A percentile compares a stretch with the other conserved stretches of the same genome.
These are phyloP conservation scores for Psittacara wagleri DNA, from an alignment of 2,113 vertebrate species.

Conservation along the genomic window DNA sequence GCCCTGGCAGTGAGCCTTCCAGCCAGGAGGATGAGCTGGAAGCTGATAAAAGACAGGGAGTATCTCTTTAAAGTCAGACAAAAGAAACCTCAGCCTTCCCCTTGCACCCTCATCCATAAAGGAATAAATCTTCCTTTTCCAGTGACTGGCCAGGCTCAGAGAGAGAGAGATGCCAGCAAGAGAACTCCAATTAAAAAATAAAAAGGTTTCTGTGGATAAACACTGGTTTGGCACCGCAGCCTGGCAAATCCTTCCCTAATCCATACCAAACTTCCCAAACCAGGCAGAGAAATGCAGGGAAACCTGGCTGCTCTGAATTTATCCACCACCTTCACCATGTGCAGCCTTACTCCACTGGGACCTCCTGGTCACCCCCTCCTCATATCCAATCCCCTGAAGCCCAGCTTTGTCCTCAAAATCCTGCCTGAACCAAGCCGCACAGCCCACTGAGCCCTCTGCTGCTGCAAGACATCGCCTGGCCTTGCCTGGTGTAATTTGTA, in stretches of 20 bases:
- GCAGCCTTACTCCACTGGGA: not conserved
- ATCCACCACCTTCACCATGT: not conserved
- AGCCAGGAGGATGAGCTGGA: not conserved
- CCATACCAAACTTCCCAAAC: not conserved
- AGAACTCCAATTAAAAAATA: not conserved
- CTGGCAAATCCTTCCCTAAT: constrained; percentile 10
- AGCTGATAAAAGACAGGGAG: not conserved
- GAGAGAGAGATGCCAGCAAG: not conserved
- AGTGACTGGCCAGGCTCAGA: not conserved
- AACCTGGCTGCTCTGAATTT: not conserved
- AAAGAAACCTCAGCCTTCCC: not conserved
- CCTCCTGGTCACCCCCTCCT: not conserved
- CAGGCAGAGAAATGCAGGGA: not conserved
- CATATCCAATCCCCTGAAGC: not conserved
- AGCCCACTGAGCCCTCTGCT: not conserved
- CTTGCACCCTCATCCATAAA: not conserved
- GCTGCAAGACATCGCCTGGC: not conserved
- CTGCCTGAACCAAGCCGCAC: not conserved
- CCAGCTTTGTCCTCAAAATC: not conserved
- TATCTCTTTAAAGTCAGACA: constrained; percentile 11
- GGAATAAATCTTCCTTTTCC: not conserved
- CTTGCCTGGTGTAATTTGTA: not conserved
- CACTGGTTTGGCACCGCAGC: not conserved
- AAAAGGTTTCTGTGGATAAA: constrained; percentile 28
- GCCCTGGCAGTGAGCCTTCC: not conserved